A percentile compares a stretch with the other conserved stretches of the same genome.
Conservation (phyloP, 2,797 vertebrate species). For the Coregonus sp. region DNA sequence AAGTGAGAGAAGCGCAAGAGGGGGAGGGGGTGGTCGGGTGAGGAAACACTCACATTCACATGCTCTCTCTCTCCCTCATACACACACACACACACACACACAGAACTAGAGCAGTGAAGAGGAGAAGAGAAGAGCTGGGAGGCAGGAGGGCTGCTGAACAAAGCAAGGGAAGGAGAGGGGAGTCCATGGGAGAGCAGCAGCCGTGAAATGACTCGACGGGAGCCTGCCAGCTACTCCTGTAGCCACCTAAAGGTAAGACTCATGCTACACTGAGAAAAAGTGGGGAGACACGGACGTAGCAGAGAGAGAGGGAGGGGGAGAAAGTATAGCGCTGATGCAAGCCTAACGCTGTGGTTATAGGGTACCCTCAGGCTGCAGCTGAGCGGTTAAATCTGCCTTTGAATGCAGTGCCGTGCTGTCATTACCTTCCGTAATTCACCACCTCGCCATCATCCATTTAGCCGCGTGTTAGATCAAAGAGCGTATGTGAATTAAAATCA, state of each 20-base stretch:
- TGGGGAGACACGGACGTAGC: background rate
- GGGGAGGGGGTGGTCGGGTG: constrained; percentile 41
- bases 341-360: background rate
- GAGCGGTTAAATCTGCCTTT: constrained; percentile 43
- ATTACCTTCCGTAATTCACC: constrained; percentile 44
- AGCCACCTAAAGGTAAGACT: constrained; percentile 77
- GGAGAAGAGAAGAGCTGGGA: constrained; percentile 62
- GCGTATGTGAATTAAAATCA: constrained; percentile 27
- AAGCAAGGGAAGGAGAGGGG: constrained; percentile 66
- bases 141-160: constrained; percentile 65
- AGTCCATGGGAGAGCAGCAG: constrained; percentile 65
- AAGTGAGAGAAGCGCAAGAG: constrained; percentile 45
- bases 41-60: constrained; percentile 31
- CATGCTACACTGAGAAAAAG: constrained; percentile 9
- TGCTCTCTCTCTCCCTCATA: background rate
- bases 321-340: background rate
- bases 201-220: constrained; percentile 75
- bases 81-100: background rate
- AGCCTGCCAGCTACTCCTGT: constrained; percentile 69
- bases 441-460: constrained; percentile 33
- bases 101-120: constrained; percentile 55
- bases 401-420: constrained; percentile 39
- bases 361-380: constrained; percentile 33
- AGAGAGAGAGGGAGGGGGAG: constrained; percentile 15
- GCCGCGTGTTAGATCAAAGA: constrained; percentile 25